A percentile compares a stretch with the other conserved stretches of the same genome.
Evolutionary conservation across 1,140 invertebrate species (phyloP).

Genomic region (Chlorops oryzae): DNA sequence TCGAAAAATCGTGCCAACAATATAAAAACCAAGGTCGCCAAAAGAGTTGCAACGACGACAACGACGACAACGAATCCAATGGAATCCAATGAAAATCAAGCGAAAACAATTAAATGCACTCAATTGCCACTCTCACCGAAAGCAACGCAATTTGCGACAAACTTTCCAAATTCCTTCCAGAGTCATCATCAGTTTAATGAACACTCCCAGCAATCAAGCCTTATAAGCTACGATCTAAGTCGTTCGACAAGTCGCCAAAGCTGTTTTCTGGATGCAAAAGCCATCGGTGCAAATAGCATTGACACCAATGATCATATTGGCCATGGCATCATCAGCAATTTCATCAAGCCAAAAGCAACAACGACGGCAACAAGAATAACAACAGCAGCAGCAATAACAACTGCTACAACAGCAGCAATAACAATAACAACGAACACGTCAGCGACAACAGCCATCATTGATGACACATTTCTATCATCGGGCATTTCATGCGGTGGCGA

Average conservation of each 20-base stretch:
- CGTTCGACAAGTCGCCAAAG: slow-evolving; percentile 15
- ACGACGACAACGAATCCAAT: neutral
- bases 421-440: too few species aligned
- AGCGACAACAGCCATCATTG: slow-evolving; percentile 8
- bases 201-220: slow-evolving; percentile 25
- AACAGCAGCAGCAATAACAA: slow-evolving; percentile 4
- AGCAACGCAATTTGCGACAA: too few species aligned
- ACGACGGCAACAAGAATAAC: neutral
- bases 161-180: too few species aligned
- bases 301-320: too few species aligned
- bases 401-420: neutral
- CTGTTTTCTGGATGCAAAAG: too few species aligned
- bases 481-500: slow-evolving; percentile 34
- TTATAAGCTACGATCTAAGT: slow-evolving; percentile 19
- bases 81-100: neutral
- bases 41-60: neutral
- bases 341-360: neutral
- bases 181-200: too few species aligned
- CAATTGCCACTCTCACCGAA: neutral
- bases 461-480: slow-evolving; percentile 44
- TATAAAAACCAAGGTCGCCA: neutral
- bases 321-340: too few species aligned
- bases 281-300: too few species aligned
- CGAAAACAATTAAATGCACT: neutral
- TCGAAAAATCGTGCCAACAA: slow-evolving; percentile 22